A percentile compares a stretch with the other conserved stretches of the same genome.
Evolutionary conservation across 53 echinoderm and acorn worm genomes (phyloP).

Genomic region (Apostichopus leukothele): DNA sequence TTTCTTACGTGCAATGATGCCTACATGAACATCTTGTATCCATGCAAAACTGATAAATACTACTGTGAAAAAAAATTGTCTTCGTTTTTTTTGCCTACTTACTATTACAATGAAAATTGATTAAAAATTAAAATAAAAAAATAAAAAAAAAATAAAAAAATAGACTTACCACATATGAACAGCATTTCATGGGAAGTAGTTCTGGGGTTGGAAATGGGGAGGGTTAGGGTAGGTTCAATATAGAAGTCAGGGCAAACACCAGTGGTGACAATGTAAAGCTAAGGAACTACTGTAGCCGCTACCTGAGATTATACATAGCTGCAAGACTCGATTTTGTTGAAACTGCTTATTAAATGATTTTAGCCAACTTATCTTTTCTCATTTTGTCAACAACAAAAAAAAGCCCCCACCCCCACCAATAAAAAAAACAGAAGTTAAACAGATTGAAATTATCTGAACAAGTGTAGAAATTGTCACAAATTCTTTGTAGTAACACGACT

Average conservation of each 20-base stretch:
- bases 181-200: constrained; percentile 28
- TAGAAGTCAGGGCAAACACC: constrained; percentile 44
- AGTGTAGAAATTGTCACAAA: too few species aligned
- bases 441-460: too few species aligned
- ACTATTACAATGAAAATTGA: too few species aligned
- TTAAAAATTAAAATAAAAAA: neutral
- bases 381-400: too few species aligned
- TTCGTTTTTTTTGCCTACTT: too few species aligned
- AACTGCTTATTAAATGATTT: neutral
- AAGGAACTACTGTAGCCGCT: constrained; percentile 33
- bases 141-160: neutral
- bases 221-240: neutral
- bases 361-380: too few species aligned
- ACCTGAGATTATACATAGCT: constrained; percentile 25
- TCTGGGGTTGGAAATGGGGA: constrained; percentile 29
- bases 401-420: too few species aligned
- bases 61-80: too few species aligned
- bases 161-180: constrained; percentile 19
- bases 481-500: too few species aligned
- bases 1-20: too few species aligned
- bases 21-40: too few species aligned
- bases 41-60: too few species aligned
- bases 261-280: constrained; percentile 49
- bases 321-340: constrained; percentile 44
- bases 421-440: neutral